These are phyloP conservation scores for Apotomis turbidana DNA, from an alignment of 2,888 invertebrate species.

Conservation along the genomic window DNA sequence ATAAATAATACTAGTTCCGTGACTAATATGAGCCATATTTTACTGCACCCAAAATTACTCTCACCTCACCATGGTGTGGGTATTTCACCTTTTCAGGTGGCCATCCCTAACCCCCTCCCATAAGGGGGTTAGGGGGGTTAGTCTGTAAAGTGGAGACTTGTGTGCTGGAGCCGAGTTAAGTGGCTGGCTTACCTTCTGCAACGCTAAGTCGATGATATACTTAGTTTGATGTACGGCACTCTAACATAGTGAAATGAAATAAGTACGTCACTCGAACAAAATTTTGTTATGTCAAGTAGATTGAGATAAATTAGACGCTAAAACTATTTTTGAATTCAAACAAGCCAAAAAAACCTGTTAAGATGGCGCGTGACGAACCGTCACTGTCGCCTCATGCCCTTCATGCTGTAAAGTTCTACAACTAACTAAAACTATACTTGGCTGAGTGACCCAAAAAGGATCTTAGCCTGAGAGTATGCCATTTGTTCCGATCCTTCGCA, in stretches of 20 bases:
- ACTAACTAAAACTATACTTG: no score
- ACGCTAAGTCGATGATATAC: constrained; percentile 26
- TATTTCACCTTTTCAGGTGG: constrained; percentile 17
- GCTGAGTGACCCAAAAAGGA: no score
- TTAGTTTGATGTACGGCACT: constrained; percentile 27
- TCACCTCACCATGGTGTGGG: neutral
- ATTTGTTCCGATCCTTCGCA: no score
- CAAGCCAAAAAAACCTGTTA: no score
- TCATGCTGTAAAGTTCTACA: no score
- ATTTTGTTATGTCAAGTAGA: no score
- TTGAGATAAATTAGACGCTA: no score
- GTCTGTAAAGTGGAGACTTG: constrained; percentile 24
- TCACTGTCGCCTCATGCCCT: no score
- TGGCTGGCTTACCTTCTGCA: constrained; percentile 33
- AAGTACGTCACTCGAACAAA: neutral
- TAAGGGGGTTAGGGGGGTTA: constrained; percentile 11
- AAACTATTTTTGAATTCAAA: no score
- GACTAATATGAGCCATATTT: neutral
- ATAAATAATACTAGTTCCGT: neutral
- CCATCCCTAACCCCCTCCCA: constrained; percentile 17
- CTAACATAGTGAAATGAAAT: neutral
- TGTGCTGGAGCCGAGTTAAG: constrained; percentile 31
- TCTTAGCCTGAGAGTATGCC: no score
- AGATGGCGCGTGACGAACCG: no score
- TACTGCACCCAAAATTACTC: neutral